A percentile compares a stretch with the other conserved stretches of the same genome.
These are phyloP conservation scores for Tauraco hartlaubi DNA, from an alignment of 2,797 vertebrate genomes.

Conservation along the genomic window DNA sequence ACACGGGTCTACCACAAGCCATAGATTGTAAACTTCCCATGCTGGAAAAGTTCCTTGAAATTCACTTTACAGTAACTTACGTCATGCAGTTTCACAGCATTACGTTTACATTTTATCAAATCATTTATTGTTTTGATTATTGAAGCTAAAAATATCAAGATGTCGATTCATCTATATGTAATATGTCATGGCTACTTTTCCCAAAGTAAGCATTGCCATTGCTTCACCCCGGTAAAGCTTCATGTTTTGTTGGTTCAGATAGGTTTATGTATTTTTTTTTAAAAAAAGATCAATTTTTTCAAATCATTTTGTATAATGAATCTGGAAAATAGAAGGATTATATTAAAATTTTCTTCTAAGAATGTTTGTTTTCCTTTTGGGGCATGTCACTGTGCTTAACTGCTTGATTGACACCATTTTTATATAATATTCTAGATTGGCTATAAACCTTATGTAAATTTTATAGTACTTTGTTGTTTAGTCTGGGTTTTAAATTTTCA, in stretches of 20 bases:
- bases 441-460: neutral
- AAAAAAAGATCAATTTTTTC: neutral
- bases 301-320: neutral
- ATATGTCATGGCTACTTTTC: neutral
- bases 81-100: neutral
- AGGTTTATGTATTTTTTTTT: neutral
- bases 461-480: neutral
- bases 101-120: neutral
- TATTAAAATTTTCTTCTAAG: neutral
- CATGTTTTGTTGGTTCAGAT: neutral
- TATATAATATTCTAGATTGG: neutral
- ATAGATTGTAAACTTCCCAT: neutral
- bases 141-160: neutral
- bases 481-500: too few relatives aligned
- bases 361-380: neutral
- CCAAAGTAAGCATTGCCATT: neutral
- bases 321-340: neutral
- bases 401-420: neutral
- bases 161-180: neutral
- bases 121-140: neutral
- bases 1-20: neutral
- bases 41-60: neutral
- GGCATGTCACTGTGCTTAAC: neutral
- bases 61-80: neutral
- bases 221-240: neutral